phyloP scores from a whole-genome alignment of 2,888 invertebrate species.

The Drosophila merina region DNA sequence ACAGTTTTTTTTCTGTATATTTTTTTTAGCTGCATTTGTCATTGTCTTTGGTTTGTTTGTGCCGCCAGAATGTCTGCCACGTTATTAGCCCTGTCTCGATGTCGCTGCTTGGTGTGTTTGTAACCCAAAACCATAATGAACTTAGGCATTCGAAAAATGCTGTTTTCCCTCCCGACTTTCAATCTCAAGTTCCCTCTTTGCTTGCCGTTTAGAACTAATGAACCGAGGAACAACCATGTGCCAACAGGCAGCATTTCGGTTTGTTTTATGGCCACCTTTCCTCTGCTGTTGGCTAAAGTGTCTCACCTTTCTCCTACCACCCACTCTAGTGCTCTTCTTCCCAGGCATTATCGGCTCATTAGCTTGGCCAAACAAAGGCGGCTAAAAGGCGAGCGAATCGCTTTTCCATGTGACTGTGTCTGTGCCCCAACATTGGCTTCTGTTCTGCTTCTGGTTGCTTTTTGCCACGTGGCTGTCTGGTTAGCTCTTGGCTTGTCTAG shows the following conservation, averaged over 20 bases:
- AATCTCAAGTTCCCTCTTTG: slow-evolving; percentile 27
- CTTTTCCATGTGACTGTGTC: slow-evolving; percentile 12
- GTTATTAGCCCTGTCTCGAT: slow-evolving; percentile 23
- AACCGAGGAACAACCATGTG: slow-evolving; percentile 54
- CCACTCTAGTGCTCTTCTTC: not conserved
- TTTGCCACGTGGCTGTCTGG: slow-evolving; percentile 57
- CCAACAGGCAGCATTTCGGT: slow-evolving; percentile 36
- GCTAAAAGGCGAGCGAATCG: slow-evolving; percentile 24
- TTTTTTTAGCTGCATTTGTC: slow-evolving; percentile 5
- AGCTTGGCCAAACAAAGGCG: slow-evolving; percentile 67
- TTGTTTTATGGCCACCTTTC: slow-evolving; percentile 43
- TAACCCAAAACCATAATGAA: slow-evolving; percentile 69
- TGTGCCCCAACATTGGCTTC: slow-evolving; percentile 12
- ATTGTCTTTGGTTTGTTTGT: slow-evolving; percentile 15
- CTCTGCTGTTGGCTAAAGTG: slow-evolving; percentile 1
- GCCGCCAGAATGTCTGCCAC: slow-evolving; percentile 46
- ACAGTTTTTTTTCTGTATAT: slow-evolving; percentile 22
- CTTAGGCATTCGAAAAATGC: slow-evolving; percentile 51
- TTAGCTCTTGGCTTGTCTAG: not conserved
- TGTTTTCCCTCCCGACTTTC: slow-evolving; percentile 10
- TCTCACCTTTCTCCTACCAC: slow-evolving; percentile 1
- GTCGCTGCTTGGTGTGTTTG: slow-evolving; percentile 24
- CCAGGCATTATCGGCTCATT: slow-evolving; percentile 59
- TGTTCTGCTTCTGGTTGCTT: slow-evolving; percentile 38
- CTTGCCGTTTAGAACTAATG: slow-evolving; percentile 57